Conservation (phyloP, 2,888 invertebrate species). For the Ecliptopera silaceata region DNA sequence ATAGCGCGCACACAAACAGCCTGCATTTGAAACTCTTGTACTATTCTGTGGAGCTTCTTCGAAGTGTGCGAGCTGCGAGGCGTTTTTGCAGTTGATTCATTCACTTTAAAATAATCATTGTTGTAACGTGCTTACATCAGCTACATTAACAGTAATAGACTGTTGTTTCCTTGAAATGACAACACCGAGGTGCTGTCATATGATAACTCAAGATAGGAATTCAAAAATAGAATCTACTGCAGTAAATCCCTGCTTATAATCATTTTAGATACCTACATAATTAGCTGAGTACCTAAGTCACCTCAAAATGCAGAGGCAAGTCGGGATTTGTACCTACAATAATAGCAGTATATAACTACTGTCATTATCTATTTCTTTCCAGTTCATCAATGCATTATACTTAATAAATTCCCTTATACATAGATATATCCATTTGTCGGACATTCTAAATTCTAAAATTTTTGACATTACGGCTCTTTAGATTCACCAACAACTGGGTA, state of each 20-base stretch:
- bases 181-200: background rate
- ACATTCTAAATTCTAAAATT: no score
- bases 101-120: constrained; percentile 40
- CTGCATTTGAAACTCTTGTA: constrained; percentile 24
- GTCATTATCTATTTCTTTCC: no score
- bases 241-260: no score
- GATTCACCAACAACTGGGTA: no score
- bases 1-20: constrained; percentile 55
- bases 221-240: no score
- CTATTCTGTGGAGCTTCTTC: constrained; percentile 37
- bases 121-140: constrained; percentile 30
- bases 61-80: constrained; percentile 42
- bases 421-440: no score
- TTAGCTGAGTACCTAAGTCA: no score
- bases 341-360: background rate
- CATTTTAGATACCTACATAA: no score
- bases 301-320: no score
- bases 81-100: constrained; percentile 59
- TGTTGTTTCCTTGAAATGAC: background rate
- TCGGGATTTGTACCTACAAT: background rate
- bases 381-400: no score
- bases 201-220: background rate
- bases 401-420: no score
- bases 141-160: background rate
- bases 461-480: no score